phyloP scores from a whole-genome alignment of 2,888 invertebrate species.

The Dioctria rufipes region DNA sequence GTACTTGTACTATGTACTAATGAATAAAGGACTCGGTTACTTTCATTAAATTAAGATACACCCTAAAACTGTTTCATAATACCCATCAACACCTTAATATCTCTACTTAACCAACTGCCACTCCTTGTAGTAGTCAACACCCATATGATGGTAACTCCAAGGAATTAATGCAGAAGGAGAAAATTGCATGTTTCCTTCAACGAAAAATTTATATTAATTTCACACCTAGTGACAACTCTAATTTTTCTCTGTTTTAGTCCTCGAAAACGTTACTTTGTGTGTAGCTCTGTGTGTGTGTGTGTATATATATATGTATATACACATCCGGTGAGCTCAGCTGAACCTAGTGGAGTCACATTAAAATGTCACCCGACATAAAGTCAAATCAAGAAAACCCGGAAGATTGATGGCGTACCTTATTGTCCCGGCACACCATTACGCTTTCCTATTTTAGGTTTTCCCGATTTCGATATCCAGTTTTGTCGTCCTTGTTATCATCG shows the following conservation, averaged over 20 bases:
- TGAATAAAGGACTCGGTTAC: too few species aligned
- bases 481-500: not conserved
- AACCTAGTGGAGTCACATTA: not conserved
- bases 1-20: too few species aligned
- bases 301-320: too few species aligned
- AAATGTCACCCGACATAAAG: conserved; percentile 24
- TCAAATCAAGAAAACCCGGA: conserved; percentile 10
- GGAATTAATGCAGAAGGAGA: not conserved
- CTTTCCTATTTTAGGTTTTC: not conserved
- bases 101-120: too few species aligned
- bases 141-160: not conserved
- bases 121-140: too few species aligned
- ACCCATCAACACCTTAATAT: too few species aligned
- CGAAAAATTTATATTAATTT: conserved; percentile 2
- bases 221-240: conserved; percentile 18
- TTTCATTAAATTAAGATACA: too few species aligned
- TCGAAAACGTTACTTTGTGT: not conserved
- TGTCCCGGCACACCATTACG: not conserved
- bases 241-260: conserved; percentile 13
- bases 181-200: not conserved
- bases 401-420: conserved; percentile 30
- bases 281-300: not conserved
- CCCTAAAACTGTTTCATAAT: too few species aligned
- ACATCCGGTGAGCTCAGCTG: not conserved
- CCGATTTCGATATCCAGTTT: conserved; percentile 7